Evolutionary conservation across 2,113 vertebrate species (phyloP).

Genomic region (Hipposideros armiger): DNA sequence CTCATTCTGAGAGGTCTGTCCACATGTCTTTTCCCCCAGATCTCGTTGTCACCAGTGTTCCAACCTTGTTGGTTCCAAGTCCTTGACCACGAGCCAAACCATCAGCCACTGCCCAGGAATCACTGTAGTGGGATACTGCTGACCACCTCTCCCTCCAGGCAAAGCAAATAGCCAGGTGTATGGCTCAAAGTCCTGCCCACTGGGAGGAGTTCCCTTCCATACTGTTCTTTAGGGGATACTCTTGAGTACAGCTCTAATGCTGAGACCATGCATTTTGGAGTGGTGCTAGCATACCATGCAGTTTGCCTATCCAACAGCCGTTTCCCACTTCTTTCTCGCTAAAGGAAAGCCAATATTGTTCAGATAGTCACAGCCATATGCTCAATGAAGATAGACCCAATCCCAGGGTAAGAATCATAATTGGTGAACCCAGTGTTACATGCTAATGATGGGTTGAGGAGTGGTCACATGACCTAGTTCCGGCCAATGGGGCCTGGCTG

Average conservation of each 20-base stretch:
- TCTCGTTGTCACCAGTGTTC: neutral
- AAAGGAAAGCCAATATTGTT: neutral
- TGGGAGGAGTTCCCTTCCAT: neutral
- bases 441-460: neutral
- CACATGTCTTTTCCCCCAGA: neutral
- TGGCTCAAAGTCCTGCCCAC: neutral
- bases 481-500: neutral
- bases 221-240: neutral
- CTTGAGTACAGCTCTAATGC: neutral
- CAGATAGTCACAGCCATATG: neutral
- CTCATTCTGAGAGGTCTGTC: neutral
- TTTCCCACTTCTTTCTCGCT: neutral
- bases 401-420: neutral
- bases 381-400: neutral
- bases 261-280: neutral
- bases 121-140: too few species aligned
- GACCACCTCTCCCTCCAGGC: neutral
- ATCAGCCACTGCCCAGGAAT: neutral
- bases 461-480: neutral
- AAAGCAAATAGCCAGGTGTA: neutral
- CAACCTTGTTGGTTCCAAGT: neutral
- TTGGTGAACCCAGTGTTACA: neutral
- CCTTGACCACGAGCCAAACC: neutral
- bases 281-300: neutral
- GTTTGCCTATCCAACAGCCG: neutral